Base-by-base conservation (phyloP, 2,888 invertebrate genomes). In the Euzophera pinguis region DNA sequence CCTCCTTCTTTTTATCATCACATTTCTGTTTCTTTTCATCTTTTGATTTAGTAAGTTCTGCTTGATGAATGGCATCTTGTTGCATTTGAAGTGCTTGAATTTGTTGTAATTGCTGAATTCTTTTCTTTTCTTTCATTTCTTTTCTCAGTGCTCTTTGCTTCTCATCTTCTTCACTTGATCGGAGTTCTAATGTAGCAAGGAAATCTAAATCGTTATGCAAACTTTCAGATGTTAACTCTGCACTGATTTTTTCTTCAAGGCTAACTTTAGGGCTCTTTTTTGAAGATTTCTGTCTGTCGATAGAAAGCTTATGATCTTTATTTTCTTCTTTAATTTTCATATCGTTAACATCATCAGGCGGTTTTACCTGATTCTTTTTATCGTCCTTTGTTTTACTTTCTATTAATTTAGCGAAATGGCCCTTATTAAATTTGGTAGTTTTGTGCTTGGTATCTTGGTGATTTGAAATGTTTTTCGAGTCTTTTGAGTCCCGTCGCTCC, bases 401-500 rank as follows among this genome's bases (percentile, higher is more conserved):
- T 58, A 92, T 82, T 50, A 91, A 79, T 74, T 92, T 92, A 10
- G 91, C 88, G 72, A 91, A 89, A 65, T 90, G 91, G 45, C 91
- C 92, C 69, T 92, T 92, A 72, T 90, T 92, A 60, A 92, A 92
- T 78, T 92, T 93, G 4, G 87, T 81, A 50, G 88, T 80, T 77
- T 91, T 90, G 58, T 81, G 86, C 58, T 79, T 82, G 0, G 14
- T 1, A 50, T 85, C 89, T 47, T 14, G 8, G 16, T 39, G 39
- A 39, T 39, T 39, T 14, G 39, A 16, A 16, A 69, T 64, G 63
- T 67, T 72, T 61, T 84, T 89, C 0, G 84, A 78, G 65, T 95
- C 95, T 84, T 94, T 95, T 41, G 94, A 95, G 71, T 95, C 95
- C 53, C 94, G 86, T 55, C 95, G 85, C 72, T 94, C 93, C 2